phyloP scores from a whole-genome alignment of 2,888 invertebrate species.

The Drosophila buzzatii region DNA sequence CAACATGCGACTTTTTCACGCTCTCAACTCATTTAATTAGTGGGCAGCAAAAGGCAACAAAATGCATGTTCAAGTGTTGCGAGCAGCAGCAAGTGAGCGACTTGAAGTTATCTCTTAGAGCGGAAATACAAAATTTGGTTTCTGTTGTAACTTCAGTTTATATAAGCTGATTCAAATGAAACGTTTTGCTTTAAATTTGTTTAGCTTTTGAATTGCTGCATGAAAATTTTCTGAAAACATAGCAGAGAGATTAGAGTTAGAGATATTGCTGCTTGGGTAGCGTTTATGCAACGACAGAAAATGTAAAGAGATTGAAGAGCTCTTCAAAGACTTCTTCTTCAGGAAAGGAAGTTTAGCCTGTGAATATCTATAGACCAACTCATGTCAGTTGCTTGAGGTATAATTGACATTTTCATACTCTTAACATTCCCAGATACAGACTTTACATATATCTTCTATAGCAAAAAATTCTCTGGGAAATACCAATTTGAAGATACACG shows the following conservation, averaged over 20 bases:
- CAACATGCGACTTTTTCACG: slow-evolving; percentile 77
- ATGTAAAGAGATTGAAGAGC: neutral
- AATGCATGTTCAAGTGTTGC: neutral
- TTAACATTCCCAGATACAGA: neutral
- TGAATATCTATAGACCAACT: neutral
- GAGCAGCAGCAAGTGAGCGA: neutral
- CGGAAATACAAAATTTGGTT: neutral
- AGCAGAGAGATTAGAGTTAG: neutral
- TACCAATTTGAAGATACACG: no score
- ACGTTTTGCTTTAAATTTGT: neutral
- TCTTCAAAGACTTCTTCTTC: neutral
- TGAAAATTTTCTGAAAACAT: neutral
- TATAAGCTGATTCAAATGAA: neutral
- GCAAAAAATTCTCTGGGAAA: no score
- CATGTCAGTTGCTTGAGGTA: neutral
- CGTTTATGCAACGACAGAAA: neutral
- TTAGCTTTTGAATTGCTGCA: neutral
- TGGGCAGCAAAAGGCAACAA: slow-evolving; percentile 37
- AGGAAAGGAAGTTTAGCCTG: neutral
- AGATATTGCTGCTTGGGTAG: neutral
- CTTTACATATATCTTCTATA: neutral
- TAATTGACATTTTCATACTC: no score
- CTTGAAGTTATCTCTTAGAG: slow-evolving; percentile 7
- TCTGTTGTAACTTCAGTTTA: no score
- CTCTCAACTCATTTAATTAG: slow-evolving; percentile 70